A percentile compares a stretch with the other conserved stretches of the same genome.
These are phyloP conservation scores for Ichneumon xanthorius DNA, from an alignment of 2,888 invertebrate species.

Conservation along the genomic window DNA sequence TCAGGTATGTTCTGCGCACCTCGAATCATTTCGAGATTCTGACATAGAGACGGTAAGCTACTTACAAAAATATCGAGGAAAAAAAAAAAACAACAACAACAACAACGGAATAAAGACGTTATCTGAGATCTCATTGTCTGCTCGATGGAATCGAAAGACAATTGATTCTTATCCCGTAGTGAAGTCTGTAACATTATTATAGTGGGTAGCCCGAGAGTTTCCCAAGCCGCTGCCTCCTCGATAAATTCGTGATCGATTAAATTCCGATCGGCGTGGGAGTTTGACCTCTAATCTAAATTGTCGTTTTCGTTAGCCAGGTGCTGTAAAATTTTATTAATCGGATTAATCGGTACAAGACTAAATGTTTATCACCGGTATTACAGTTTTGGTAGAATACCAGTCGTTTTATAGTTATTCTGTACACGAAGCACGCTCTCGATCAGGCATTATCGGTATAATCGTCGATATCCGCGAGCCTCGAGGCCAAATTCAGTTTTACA, in stretches of 20 bases:
- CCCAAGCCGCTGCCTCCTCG: slow-evolving; percentile 51
- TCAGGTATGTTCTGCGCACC: not conserved
- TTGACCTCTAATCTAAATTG: slow-evolving; percentile 35
- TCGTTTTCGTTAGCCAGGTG: slow-evolving; percentile 4
- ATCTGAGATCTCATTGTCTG: slow-evolving; percentile 41
- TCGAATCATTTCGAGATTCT: slow-evolving; percentile 47
- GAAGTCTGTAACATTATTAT: slow-evolving; percentile 58
- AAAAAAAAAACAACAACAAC: too few relatives aligned
- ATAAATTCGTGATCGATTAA: slow-evolving; percentile 65
- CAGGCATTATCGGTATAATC: slow-evolving; percentile 68
- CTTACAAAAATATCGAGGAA: not conserved
- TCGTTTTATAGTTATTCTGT: slow-evolving; percentile 41
- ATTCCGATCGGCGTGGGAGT: slow-evolving; percentile 60
- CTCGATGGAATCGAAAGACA: slow-evolving; percentile 35
- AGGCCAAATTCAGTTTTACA: slow-evolving; percentile 58
- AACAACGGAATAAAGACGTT: too few relatives aligned
- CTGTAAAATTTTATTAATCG: not conserved
- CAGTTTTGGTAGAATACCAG: not conserved
- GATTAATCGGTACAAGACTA: too few relatives aligned
- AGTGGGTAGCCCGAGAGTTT: slow-evolving; percentile 52
- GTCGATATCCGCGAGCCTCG: slow-evolving; percentile 64
- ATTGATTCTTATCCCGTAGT: slow-evolving; percentile 55
- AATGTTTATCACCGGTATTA: slow-evolving; percentile 16
- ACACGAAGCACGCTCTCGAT: slow-evolving; percentile 71
- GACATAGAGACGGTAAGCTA: slow-evolving; percentile 16